Percentiles rank a stretch among this genome's conserved stretches.
phyloP scores from a whole-genome alignment of 2,113 vertebrate species.

The Cyanoramphus novaezelandiae region DNA sequence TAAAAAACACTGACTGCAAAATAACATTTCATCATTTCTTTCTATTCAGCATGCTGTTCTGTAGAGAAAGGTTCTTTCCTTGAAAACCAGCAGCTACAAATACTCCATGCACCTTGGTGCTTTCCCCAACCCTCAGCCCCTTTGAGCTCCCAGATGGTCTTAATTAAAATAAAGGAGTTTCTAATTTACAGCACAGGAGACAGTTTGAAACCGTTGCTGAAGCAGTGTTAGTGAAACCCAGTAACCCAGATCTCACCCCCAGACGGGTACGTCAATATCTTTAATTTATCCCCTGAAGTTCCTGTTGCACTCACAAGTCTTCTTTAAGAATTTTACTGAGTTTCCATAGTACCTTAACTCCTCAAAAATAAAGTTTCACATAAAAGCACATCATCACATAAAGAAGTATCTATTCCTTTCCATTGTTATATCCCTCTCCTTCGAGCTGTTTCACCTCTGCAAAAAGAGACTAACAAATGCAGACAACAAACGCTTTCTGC shows the following conservation, averaged over 20 bases:
- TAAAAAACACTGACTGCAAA: neutral
- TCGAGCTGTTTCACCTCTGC: neutral
- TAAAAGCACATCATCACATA: neutral
- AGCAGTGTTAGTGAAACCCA: slow-evolving; percentile 56
- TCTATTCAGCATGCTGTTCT: neutral
- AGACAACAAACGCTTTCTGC: neutral
- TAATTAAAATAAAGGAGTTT: slow-evolving; percentile 62
- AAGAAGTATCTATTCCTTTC: neutral
- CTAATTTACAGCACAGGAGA: slow-evolving; percentile 71
- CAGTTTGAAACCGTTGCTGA: slow-evolving; percentile 56
- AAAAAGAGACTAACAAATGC: neutral
- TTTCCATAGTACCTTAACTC: neutral
- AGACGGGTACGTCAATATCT: slow-evolving; percentile 4
- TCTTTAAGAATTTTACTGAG: slow-evolving; percentile 35
- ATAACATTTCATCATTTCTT: neutral
- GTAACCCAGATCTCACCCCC: slow-evolving; percentile 36
- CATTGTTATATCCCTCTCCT: neutral
- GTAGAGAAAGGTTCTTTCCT: neutral
- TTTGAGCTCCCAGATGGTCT: slow-evolving; percentile 38
- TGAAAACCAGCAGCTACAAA: slow-evolving; percentile 8
- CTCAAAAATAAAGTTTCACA: neutral
- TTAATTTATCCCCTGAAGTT: slow-evolving; percentile 52
- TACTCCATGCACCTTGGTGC: neutral
- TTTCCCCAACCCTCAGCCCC: neutral
- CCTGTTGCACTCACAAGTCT: slow-evolving; percentile 25